phyloP scores from a whole-genome alignment of 2,888 invertebrate genomes.

The Eutolmus rufibarbis region DNA sequence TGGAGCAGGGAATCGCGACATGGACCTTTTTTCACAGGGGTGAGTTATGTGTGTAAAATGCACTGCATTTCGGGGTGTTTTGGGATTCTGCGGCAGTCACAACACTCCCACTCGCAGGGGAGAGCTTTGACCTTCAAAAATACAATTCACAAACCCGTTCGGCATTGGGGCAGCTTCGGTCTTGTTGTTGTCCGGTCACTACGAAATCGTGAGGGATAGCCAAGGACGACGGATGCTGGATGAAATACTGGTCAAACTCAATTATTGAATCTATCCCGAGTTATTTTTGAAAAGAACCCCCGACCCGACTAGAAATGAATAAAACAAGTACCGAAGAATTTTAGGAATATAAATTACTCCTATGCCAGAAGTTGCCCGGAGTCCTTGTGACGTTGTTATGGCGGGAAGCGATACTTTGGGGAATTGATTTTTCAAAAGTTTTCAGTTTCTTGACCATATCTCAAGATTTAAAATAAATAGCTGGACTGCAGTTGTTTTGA shows the following conservation, averaged over 20 bases:
- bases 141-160: background rate
- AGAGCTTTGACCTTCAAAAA: conserved; percentile 28
- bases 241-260: background rate
- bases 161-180: background rate
- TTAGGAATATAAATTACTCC: background rate
- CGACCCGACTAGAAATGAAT: background rate
- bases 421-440: background rate
- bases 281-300: background rate
- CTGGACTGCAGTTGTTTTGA: background rate
- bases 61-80: background rate
- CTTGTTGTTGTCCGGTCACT: background rate
- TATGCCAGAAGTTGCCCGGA: background rate
- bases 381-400: background rate
- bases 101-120: background rate
- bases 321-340: background rate
- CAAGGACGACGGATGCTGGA: background rate
- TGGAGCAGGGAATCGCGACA: background rate
- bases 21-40: background rate
- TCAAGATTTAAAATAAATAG: background rate
- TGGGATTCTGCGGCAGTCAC: conserved; percentile 24
- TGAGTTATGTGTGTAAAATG: background rate
- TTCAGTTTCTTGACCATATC: background rate
- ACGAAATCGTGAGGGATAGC: background rate
- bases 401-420: background rate
- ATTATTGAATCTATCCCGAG: background rate